Evolutionary conservation across 1,140 invertebrate genomes (phyloP), one percentile per base, ranked within the genome.

Genomic region (Caerostris darwini): DNA sequence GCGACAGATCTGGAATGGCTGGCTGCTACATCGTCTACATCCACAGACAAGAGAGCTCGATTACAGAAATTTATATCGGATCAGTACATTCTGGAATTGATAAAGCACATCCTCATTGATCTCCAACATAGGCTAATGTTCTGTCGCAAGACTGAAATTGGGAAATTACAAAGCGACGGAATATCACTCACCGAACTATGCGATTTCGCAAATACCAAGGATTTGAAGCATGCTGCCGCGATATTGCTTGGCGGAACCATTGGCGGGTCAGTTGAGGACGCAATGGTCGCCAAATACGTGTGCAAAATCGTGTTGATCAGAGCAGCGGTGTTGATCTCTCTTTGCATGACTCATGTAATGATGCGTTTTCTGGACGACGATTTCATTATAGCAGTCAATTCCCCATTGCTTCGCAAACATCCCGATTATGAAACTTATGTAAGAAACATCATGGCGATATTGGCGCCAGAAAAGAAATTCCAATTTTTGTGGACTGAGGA

Each of bases 401-500:
- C 8, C 8, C 53, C 91, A 7, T 53, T 93, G 19, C 34, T 93
- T 17, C 3, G 56, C 53, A 56, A 87, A 58, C 12, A 86, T 34
- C 53, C n/a, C 0, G 83, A 93, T 71, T 93, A 77, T 50, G 91
- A 93, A 77, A 83, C 82, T 19, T 86, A 93, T 14, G 50, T 93
- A 3, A 93, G 82, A 59, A 86, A 57, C 54, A 5, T 86, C 5
- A 59, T 86, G 3, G 7, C 3, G 59, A 57, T 50, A 6, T 69
- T 93, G 34, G 53, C 58, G 12, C 91, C 91, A 7, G 64, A 58
- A 17, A 93, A 93, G 17, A 93, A 93, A 81, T 81, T 91, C 14
- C 89, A 91, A 7, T 61, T 91, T 57, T 8, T 89, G 19, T 64
- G 61, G 17, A 14, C 82, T 3, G 64, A 69, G 54, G 59, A 69